Evolutionary conservation across 2,113 vertebrate genomes (phyloP).

Genomic region (Crotalus viridis): DNA sequence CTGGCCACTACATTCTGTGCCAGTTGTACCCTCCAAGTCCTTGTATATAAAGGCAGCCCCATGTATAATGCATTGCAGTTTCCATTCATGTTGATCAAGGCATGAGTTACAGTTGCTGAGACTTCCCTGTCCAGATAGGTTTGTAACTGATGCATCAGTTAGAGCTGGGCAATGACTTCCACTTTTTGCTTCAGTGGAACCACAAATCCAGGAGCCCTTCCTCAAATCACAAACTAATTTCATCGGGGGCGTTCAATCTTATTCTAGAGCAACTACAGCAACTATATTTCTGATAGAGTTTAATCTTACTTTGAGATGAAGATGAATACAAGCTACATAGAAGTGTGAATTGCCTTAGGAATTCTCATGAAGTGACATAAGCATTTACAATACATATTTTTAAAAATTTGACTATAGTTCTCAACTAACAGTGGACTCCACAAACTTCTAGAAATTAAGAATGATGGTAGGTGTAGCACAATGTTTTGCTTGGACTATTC

Average conservation of each 20-base stretch:
- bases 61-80: neutral
- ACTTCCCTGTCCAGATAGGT: neutral
- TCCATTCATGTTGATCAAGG: neutral
- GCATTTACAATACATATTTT: neutral
- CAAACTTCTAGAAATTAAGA: neutral
- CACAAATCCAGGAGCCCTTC: neutral
- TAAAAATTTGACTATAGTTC: neutral
- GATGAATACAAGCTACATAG: neutral
- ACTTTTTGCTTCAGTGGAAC: neutral
- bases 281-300: neutral
- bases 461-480: neutral
- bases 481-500: neutral
- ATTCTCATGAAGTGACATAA: neutral
- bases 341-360: neutral
- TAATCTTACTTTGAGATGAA: neutral
- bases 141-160: neutral
- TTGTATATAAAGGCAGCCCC: neutral
- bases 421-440: neutral
- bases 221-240: neutral
- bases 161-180: neutral
- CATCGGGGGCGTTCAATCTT: neutral
- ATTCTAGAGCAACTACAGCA: neutral
- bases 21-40: neutral
- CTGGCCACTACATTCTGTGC: neutral
- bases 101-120: neutral